Conservation (phyloP, 1,140 invertebrate genomes). For the Glomeris maerens region DNA sequence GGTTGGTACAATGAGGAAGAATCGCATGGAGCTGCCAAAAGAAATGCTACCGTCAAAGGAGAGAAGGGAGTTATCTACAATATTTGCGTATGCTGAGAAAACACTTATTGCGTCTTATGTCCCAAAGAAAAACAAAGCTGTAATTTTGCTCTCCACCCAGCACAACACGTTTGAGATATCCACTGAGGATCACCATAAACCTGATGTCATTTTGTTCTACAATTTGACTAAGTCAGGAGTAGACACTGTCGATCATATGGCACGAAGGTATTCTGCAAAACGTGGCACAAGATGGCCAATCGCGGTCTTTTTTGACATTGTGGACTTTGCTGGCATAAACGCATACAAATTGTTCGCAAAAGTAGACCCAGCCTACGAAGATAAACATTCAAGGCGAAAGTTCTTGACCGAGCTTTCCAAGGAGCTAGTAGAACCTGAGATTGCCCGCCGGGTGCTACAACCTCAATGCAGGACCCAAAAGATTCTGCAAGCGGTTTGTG, state of each 20-base stretch:
- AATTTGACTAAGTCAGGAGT: conserved; percentile 18
- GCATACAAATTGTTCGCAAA: background rate
- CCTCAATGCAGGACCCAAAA: background rate
- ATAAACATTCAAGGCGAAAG: background rate
- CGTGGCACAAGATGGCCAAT: conserved; percentile 15
- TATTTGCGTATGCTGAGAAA: conserved; percentile 12
- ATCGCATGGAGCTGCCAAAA: conserved; percentile 11
- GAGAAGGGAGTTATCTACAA: conserved; percentile 5
- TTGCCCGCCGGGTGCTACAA: background rate
- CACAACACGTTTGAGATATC: conserved; percentile 10
- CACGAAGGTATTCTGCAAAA: conserved; percentile 10
- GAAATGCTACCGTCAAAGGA: conserved; percentile 8
- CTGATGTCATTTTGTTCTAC: conserved; percentile 18
- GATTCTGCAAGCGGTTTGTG: background rate
- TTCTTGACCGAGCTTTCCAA: background rate
- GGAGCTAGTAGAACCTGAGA: background rate
- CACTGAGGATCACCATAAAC: conserved; percentile 9
- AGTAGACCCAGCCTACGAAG: background rate
- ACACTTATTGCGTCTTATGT: conserved; percentile 18
- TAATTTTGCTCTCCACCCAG: conserved; percentile 13
- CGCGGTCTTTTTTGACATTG: conserved; percentile 16
- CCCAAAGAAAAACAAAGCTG: conserved; percentile 13
- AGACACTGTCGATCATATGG: conserved; percentile 16
- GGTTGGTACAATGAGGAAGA: conserved; percentile 17
- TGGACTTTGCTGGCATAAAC: conserved; percentile 10